Percentiles rank a stretch among this genome's conserved stretches.
phyloP scores from a whole-genome alignment of 2,797 vertebrate species.

The Gymnothorax javanicus region DNA sequence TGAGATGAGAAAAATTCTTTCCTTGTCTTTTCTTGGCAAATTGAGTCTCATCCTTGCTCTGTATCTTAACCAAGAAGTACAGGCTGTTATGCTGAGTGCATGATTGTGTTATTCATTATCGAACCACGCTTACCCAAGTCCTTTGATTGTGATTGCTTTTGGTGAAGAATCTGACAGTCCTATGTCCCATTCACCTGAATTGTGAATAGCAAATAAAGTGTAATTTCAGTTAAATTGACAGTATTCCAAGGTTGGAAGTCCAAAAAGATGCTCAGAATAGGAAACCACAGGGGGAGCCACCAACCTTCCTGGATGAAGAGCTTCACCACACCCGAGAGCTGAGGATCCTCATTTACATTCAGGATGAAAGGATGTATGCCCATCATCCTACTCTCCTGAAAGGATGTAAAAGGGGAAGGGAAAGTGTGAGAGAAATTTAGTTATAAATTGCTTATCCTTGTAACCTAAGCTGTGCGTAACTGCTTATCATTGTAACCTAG shows the following conservation, averaged over 20 bases:
- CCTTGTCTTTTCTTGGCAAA: neutral
- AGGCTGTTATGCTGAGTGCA: neutral
- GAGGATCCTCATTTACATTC: constrained; percentile 86
- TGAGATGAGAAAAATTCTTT: neutral
- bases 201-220: constrained; percentile 29
- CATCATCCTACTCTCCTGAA: constrained; percentile 82
- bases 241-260: neutral
- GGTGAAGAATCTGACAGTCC: constrained; percentile 70
- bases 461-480: too few species aligned
- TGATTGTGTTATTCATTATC: neutral
- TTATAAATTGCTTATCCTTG: too few species aligned
- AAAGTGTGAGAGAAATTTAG: neutral
- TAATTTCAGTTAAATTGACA: neutral
- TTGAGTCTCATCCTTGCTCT: neutral
- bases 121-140: constrained; percentile 76
- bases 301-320: constrained; percentile 81
- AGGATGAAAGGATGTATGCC: constrained; percentile 83
- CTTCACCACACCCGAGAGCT: constrained; percentile 86
- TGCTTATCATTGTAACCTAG: too few species aligned
- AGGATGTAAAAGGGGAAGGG: neutral
- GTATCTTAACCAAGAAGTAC: neutral
- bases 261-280: neutral
- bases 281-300: neutral
- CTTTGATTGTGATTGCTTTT: constrained; percentile 75
- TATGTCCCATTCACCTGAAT: constrained; percentile 77